Percentiles rank a stretch among this genome's conserved stretches.
phyloP scores from a whole-genome alignment of 2,113 vertebrate genomes.

The Struthio camelus region DNA sequence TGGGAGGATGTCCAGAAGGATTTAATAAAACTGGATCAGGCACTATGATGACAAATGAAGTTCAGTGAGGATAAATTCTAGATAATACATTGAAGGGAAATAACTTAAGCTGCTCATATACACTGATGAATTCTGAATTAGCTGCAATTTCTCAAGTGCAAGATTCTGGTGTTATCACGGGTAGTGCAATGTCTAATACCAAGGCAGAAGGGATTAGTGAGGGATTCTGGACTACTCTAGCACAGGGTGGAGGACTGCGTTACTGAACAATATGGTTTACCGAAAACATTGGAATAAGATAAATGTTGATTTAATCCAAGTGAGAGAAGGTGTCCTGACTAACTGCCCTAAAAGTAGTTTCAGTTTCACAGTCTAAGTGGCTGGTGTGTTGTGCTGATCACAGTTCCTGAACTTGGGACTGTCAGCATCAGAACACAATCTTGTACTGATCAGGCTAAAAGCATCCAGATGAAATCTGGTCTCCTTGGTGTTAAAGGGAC shows the following conservation, averaged over 20 bases:
- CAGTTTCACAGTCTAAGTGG: neutral
- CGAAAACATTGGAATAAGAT: neutral
- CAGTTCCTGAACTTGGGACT: neutral
- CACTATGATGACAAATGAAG: constrained; percentile 22
- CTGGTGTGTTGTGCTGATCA: neutral
- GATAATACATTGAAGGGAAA: neutral
- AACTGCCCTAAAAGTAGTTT: neutral
- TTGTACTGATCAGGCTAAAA: neutral
- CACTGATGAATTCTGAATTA: constrained; percentile 33
- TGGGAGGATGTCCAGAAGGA: neutral
- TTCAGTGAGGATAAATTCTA: neutral
- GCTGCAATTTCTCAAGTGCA: neutral
- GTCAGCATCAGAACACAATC: neutral
- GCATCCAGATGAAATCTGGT: neutral
- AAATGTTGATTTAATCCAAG: neutral
- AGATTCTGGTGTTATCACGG: neutral
- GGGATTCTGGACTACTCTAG: neutral
- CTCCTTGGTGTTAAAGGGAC: neutral
- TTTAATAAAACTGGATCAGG: constrained; percentile 9
- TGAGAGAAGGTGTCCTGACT: neutral
- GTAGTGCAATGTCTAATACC: neutral
- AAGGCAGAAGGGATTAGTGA: neutral
- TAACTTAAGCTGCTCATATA: neutral
- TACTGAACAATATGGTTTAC: neutral
- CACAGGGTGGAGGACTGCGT: neutral